Percentiles rank a stretch among this genome's conserved stretches.
phyloP scores from a whole-genome alignment of 2,888 invertebrate genomes.

The Strigamia crassipes region DNA sequence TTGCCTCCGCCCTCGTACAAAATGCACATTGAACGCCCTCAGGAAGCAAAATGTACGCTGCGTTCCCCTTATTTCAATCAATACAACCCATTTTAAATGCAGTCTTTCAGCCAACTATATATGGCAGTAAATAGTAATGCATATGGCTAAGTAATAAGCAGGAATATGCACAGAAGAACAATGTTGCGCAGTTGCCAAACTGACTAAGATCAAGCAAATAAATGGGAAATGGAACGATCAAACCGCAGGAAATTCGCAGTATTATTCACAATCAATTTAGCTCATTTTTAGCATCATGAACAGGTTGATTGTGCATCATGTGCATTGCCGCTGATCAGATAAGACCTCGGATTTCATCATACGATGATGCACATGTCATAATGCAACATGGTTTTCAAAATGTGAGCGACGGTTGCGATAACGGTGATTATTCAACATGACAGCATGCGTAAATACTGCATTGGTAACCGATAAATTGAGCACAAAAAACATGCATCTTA shows the following conservation, averaged over 20 bases:
- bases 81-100: conserved; percentile 10
- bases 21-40: background rate
- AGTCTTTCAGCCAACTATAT: conserved; percentile 26
- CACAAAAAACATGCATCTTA: too few relatives aligned
- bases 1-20: background rate
- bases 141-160: background rate
- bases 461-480: too few relatives aligned
- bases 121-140: conserved; percentile 19
- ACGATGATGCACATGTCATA: too few relatives aligned
- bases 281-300: too few relatives aligned
- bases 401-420: too few relatives aligned
- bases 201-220: background rate
- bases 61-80: conserved; percentile 14
- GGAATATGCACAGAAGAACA: background rate
- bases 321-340: too few relatives aligned
- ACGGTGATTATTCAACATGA: too few relatives aligned
- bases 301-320: too few relatives aligned
- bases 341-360: too few relatives aligned
- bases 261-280: background rate
- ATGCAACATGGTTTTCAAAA: too few relatives aligned
- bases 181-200: background rate
- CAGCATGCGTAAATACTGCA: too few relatives aligned
- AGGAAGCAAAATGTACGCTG: conserved; percentile 10
- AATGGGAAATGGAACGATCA: background rate
- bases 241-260: background rate